phyloP scores from a whole-genome alignment of 2,888 invertebrate genomes.

The Rosalia funebris region DNA sequence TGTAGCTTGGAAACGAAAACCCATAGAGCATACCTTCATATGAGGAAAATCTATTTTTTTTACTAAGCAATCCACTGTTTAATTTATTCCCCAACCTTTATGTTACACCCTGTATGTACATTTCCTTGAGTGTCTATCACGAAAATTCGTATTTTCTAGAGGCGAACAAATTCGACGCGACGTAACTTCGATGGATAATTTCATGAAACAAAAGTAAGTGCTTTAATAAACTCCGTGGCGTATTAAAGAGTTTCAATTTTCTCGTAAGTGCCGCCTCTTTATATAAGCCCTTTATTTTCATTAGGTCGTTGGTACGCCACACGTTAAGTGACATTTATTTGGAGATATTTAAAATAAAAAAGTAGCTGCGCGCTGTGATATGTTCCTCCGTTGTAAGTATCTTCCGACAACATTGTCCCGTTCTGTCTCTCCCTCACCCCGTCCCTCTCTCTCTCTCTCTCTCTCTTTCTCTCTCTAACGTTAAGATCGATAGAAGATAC shows the following conservation, averaged over 20 bases:
- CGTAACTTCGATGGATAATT: too few species aligned
- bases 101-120: too few species aligned
- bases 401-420: neutral
- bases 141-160: too few species aligned
- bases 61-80: too few species aligned
- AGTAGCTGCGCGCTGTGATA: slow-evolving; percentile 7
- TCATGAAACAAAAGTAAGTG: slow-evolving; percentile 37
- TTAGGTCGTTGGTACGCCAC: slow-evolving; percentile 17
- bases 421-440: slow-evolving; percentile 1
- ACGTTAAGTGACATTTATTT: slow-evolving; percentile 34
- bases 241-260: slow-evolving; percentile 31
- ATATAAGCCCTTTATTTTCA: slow-evolving; percentile 31
- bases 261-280: slow-evolving; percentile 27
- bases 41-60: too few species aligned
- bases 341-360: slow-evolving; percentile 27
- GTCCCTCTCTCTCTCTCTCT: neutral
- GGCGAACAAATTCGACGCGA: neutral
- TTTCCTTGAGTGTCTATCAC: too few species aligned
- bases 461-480: neutral
- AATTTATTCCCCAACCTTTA: too few species aligned
- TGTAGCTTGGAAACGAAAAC: too few species aligned
- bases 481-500: slow-evolving; percentile 17
- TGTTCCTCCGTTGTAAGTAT: too few species aligned
- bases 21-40: too few species aligned
- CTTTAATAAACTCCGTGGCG: slow-evolving; percentile 21